A percentile compares a stretch with the other conserved stretches of the same genome.
Evolutionary conservation across 2,888 invertebrate species (phyloP).

Genomic region (Orthonevra nobilis): DNA sequence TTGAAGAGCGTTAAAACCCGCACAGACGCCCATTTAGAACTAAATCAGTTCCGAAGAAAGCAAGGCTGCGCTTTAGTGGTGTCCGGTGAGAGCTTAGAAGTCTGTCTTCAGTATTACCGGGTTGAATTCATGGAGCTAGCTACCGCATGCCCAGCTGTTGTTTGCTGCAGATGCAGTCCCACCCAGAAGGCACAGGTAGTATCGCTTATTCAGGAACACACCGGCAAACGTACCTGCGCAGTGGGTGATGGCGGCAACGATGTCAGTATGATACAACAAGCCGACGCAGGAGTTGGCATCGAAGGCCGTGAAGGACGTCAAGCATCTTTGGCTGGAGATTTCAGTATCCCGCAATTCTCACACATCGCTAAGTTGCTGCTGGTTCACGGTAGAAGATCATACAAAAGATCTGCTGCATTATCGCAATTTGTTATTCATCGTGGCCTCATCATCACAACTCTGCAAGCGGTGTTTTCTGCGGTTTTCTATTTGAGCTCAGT

Average conservation of each 20-base stretch:
- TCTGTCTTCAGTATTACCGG: constrained; percentile 86
- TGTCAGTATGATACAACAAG: constrained; percentile 98
- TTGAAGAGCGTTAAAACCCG: constrained; percentile 80
- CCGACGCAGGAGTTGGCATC: constrained; percentile 96
- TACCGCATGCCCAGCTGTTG: constrained; percentile 87
- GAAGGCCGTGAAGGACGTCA: constrained; percentile 94
- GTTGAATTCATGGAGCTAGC: constrained; percentile 87
- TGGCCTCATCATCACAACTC: constrained; percentile 98
- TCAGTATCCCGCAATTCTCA: constrained; percentile 94
- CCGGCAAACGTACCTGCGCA: constrained; percentile 90
- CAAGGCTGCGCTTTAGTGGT: constrained; percentile 86
- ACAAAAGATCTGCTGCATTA: constrained; percentile 97
- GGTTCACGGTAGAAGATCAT: constrained; percentile 95
- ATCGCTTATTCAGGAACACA: constrained; percentile 84
- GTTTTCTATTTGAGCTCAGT: constrained; percentile 99
- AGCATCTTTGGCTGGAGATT: constrained; percentile 98
- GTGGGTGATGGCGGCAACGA: constrained; percentile 99
- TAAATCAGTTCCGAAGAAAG: constrained; percentile 84
- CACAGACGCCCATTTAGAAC: constrained; percentile 85
- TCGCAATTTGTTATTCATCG: constrained; percentile 99
- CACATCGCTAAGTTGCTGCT: constrained; percentile 90
- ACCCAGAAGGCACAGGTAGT: constrained; percentile 93
- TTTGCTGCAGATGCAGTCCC: constrained; percentile 95
- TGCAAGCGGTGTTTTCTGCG: constrained; percentile 98
- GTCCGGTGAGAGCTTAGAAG: constrained; percentile 86